phyloP scores from a whole-genome alignment of 2,797 vertebrate species.

The Rhynchotus rufescens region DNA sequence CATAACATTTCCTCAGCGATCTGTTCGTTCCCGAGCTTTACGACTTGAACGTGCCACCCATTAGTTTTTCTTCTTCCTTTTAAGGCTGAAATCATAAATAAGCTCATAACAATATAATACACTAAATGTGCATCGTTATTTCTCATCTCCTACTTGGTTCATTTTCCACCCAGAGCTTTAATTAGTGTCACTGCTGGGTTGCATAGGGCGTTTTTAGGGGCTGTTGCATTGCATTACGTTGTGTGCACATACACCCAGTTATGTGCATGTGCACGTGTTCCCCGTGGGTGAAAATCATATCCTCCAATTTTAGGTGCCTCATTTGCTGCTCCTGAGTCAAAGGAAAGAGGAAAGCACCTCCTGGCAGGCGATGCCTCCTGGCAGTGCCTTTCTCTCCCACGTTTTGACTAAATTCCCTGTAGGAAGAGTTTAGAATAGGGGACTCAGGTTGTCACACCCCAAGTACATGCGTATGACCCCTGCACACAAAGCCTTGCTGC shows the following conservation, averaged over 20 bases:
- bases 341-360: neutral
- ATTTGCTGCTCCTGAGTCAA: neutral
- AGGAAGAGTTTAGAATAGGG: neutral
- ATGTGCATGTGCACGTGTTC: rapidly evolving
- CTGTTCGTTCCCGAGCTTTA: neutral
- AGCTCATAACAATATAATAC: neutral
- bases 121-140: neutral
- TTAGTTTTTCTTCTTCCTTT: neutral
- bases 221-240: neutral
- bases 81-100: slow-evolving; percentile 18
- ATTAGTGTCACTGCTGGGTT: neutral
- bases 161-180: slow-evolving; percentile 35
- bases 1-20: neutral
- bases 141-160: slow-evolving; percentile 8
- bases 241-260: neutral
- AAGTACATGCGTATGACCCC: neutral
- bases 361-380: neutral
- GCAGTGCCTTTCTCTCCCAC: neutral
- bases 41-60: neutral
- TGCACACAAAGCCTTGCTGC: neutral
- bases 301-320: neutral
- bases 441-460: neutral
- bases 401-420: neutral
- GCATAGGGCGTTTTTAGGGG: neutral
- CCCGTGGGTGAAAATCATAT: neutral